phyloP scores from a whole-genome alignment of 2,113 vertebrate species.

The Acanthochromis polyacanthus region DNA sequence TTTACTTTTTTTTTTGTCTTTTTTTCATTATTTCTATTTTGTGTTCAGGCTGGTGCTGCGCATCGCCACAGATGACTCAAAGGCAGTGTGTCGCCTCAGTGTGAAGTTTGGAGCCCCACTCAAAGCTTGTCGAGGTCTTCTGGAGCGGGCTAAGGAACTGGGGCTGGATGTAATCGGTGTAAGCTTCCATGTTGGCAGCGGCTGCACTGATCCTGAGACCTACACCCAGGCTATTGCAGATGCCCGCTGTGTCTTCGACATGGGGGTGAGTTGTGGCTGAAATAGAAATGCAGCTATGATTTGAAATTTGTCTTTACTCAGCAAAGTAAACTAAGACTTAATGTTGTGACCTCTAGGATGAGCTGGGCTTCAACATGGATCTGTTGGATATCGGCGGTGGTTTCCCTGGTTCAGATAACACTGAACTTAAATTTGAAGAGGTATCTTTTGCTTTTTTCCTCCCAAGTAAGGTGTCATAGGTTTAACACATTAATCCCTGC shows the following conservation, averaged over 20 bases:
- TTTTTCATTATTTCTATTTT: not conserved
- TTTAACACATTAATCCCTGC: no score
- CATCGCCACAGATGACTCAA: conserved; percentile 97
- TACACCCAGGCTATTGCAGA: conserved; percentile 94
- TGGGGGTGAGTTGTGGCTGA: conserved; percentile 89
- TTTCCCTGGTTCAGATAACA: conserved; percentile 96
- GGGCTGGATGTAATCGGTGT: conserved; percentile 93
- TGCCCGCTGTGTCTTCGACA: conserved; percentile 95
- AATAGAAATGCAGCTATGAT: not conserved
- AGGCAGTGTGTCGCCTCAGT: conserved; percentile 94
- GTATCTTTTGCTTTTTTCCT: conserved; percentile 65
- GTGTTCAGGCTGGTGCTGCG: conserved; percentile 91
- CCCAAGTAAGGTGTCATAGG: no score
- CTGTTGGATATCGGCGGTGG: conserved; percentile 97
- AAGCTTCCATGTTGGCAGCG: conserved; percentile 98
- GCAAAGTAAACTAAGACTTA: not conserved
- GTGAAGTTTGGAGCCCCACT: conserved; percentile 97
- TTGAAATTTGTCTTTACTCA: not conserved
- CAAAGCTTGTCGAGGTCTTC: conserved; percentile 91
- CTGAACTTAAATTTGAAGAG: conserved; percentile 97
- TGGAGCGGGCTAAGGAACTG: conserved; percentile 93
- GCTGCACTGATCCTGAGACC: conserved; percentile 93
- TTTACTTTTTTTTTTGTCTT: fast-evolving
- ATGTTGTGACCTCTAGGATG: conserved; percentile 80
- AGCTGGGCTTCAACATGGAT: conserved; percentile 93